phyloP scores from a whole-genome alignment of 2,888 invertebrate species.

The Lycocerus yunnanus region DNA sequence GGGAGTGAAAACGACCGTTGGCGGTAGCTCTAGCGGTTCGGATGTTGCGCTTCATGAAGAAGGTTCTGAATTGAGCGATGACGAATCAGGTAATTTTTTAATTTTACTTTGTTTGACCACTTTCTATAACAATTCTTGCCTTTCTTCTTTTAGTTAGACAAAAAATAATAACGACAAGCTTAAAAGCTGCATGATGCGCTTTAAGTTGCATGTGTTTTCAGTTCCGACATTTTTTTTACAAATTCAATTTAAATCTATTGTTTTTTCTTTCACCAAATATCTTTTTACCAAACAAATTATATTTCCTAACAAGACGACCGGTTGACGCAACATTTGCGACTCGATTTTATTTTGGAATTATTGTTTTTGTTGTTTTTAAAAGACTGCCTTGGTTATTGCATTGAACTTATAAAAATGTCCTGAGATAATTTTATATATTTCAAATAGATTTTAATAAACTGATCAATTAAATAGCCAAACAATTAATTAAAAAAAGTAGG shows the following conservation, averaged over 20 bases:
- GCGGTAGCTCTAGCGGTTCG: slow-evolving; percentile 66
- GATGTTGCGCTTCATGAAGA: slow-evolving; percentile 67
- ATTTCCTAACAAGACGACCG: not conserved
- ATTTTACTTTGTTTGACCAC: not conserved
- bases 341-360: too few relatives aligned
- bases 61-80: slow-evolving; percentile 66
- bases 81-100: slow-evolving; percentile 62
- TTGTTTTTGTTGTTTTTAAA: not conserved
- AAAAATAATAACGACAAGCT: not conserved
- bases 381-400: not conserved
- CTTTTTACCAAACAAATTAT: not conserved
- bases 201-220: slow-evolving; percentile 21
- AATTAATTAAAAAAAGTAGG: too few relatives aligned
- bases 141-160: slow-evolving; percentile 5
- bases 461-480: too few relatives aligned
- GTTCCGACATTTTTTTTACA: not conserved
- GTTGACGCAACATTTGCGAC: too few relatives aligned
- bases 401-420: too few relatives aligned
- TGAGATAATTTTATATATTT: too few relatives aligned
- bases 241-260: not conserved
- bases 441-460: too few relatives aligned
- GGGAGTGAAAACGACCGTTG: slow-evolving; percentile 21
- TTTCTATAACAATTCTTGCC: not conserved
- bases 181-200: slow-evolving; percentile 4
- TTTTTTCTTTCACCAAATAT: not conserved